Conservation (phyloP, 2,888 invertebrate genomes). For the Electrophaes corylata region DNA sequence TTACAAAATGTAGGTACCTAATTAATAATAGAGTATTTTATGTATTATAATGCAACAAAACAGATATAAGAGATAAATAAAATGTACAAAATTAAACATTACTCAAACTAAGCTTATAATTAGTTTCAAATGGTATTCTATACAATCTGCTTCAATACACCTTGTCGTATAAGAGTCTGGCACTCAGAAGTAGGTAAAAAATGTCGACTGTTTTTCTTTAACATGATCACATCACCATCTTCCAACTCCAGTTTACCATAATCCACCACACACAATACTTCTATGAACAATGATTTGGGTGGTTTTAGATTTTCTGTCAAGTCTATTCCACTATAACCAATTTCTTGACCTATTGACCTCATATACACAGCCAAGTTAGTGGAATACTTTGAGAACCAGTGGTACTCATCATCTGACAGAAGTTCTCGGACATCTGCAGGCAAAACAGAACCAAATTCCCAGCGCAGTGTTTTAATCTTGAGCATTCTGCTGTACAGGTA, state of each 20-base stretch:
- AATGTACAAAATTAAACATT: no score
- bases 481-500: conserved; percentile 92
- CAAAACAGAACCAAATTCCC: conserved; percentile 97
- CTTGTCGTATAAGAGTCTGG: conserved; percentile 95
- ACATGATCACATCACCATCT: conserved; percentile 94
- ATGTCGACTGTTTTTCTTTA: conserved; percentile 96
- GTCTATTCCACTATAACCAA: conserved; percentile 89
- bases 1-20: no score
- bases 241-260: conserved; percentile 97
- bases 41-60: no score
- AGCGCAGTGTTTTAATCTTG: conserved; percentile 93
- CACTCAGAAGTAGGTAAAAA: conserved; percentile 94
- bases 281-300: conserved; percentile 95
- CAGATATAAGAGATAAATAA: no score
- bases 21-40: no score
- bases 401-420: conserved; percentile 91
- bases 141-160: conserved; percentile 90
- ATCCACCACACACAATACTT: conserved; percentile 95
- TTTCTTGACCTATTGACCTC: conserved; percentile 92
- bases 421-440: conserved; percentile 93
- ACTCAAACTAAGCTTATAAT: no score
- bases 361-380: conserved; percentile 94
- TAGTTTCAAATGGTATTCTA: conserved; percentile 15
- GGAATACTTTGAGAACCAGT: conserved; percentile 96
- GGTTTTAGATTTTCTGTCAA: conserved; percentile 94